Conservation (phyloP, 2,888 invertebrate species). For the Machimus rusticus region DNA sequence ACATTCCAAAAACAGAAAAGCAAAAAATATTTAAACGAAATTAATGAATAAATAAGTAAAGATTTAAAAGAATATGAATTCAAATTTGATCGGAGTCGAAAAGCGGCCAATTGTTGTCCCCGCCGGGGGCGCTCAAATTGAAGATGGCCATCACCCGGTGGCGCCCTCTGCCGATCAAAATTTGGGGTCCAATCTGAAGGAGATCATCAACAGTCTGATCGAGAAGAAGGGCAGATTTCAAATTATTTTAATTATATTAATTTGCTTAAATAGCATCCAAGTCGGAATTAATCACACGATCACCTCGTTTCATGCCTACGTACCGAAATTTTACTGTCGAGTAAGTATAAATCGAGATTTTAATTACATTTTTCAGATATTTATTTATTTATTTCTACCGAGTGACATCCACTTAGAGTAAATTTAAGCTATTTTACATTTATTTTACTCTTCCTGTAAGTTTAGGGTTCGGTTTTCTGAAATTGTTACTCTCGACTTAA, state of each 20-base stretch:
- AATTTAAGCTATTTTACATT: no score
- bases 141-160: not conserved
- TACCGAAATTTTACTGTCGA: conserved; percentile 59
- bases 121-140: not conserved
- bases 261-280: conserved; percentile 59
- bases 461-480: no score
- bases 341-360: conserved; percentile 55
- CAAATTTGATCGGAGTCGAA: not conserved
- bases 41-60: not conserved
- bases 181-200: conserved; percentile 11
- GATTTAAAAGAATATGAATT: not conserved
- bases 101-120: not conserved
- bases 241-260: conserved; percentile 55
- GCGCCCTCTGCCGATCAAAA: not conserved
- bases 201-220: conserved; percentile 46
- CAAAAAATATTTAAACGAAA: no score
- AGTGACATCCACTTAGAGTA: no score
- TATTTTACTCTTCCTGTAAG: no score
- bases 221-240: conserved; percentile 53
- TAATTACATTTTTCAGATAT: no score
- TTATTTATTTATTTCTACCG: no score
- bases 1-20: no score
- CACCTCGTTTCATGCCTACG: conserved; percentile 59
- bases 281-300: conserved; percentile 62
- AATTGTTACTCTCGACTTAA: not conserved